Evolutionary conservation across 1,140 invertebrate genomes (phyloP).

Genomic region (Charaxes varanes): DNA sequence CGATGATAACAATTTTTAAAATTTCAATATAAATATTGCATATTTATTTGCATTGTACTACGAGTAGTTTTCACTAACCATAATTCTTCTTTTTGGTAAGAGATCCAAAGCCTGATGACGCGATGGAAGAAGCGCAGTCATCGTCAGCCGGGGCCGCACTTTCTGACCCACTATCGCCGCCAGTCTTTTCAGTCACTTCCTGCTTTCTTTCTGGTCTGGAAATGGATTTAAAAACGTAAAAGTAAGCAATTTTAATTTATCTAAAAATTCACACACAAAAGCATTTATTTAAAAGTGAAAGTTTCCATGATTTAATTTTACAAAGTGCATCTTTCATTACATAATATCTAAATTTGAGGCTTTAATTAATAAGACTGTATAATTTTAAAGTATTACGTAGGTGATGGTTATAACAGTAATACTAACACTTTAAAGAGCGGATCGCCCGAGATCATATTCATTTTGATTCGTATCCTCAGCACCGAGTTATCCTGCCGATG

Average conservation of each 20-base stretch:
- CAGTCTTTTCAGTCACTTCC: slow-evolving; percentile 66
- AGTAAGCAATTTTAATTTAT: too few species aligned
- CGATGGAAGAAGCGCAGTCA: slow-evolving; percentile 83
- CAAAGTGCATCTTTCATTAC: too few species aligned
- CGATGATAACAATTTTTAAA: too few species aligned
- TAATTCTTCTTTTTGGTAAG: slow-evolving; percentile 82
- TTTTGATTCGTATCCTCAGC: slow-evolving; percentile 90
- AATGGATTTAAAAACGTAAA: background rate
- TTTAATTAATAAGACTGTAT: too few species aligned
- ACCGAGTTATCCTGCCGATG: slow-evolving; percentile 97
- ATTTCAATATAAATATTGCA: too few species aligned
- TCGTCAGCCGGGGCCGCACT: slow-evolving; percentile 72
- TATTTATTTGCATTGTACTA: too few species aligned
- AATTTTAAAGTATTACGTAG: too few species aligned
- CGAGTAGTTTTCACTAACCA: slow-evolving; percentile 28
- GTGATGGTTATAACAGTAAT: background rate
- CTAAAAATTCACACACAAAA: too few species aligned
- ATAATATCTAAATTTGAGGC: too few species aligned
- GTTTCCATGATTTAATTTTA: too few species aligned
- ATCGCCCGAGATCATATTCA: slow-evolving; percentile 96
- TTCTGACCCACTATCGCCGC: slow-evolving; percentile 52
- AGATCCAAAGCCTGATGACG: slow-evolving; percentile 88
- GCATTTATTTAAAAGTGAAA: too few species aligned
- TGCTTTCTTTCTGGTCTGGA: slow-evolving; percentile 57
- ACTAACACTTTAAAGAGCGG: slow-evolving; percentile 98